Percentiles rank a stretch among this genome's conserved stretches.
Conservation (phyloP, 2,113 vertebrate genomes). For the Alectura lathami region DNA sequence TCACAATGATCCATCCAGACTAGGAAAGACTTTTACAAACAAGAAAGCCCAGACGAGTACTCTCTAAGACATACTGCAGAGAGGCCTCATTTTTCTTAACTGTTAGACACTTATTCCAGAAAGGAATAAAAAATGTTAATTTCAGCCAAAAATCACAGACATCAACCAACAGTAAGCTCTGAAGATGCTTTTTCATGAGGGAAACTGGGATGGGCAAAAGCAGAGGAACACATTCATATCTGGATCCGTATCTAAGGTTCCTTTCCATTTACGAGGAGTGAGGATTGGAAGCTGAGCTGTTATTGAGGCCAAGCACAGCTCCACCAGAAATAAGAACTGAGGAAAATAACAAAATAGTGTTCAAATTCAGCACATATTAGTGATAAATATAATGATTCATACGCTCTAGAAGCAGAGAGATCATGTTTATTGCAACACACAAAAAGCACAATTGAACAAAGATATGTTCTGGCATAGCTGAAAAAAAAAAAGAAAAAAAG, state of each 20-base stretch:
- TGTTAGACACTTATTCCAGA: conserved; percentile 22
- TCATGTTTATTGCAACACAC: not conserved
- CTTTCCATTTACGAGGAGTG: not conserved
- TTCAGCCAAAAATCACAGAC: conserved; percentile 63
- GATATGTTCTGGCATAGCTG: not conserved
- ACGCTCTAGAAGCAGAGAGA: not conserved
- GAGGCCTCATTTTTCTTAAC: not conserved
- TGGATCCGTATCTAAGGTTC: not conserved
- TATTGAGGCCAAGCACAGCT: not conserved
- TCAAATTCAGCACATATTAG: not conserved
- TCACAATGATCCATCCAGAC: not conserved
- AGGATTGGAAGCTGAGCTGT: not conserved
- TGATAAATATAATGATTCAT: not conserved
- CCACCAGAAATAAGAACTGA: not conserved
- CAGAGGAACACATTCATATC: not conserved
- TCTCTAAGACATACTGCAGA: not conserved
- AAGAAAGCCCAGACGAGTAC: not conserved
- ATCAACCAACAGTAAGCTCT: conserved; percentile 51
- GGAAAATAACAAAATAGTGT: not conserved
- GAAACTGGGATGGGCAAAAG: conserved; percentile 47
- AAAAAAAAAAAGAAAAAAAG: too few relatives aligned
- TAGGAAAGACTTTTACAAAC: not conserved
- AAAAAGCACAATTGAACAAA: not conserved
- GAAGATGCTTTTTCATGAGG: conserved; percentile 47
- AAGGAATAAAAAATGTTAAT: conserved; percentile 55